Evolutionary conservation across 2,888 invertebrate species (phyloP).

Genomic region (Ryuthela nishihirai): DNA sequence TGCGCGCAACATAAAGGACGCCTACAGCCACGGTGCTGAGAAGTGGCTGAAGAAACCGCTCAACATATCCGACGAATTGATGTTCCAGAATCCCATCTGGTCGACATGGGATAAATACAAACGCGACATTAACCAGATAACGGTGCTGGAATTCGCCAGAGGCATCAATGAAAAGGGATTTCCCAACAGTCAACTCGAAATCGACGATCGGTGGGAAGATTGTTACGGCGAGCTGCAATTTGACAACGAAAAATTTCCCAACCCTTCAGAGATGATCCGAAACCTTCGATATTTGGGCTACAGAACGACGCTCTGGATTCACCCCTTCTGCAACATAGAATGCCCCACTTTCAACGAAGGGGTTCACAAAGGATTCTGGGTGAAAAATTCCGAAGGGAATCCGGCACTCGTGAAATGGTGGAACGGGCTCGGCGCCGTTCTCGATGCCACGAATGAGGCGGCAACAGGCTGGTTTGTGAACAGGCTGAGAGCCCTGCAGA

Average conservation of each 20-base stretch:
- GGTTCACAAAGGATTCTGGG: constrained; percentile 52
- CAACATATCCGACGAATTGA: constrained; percentile 62
- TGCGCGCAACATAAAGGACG: constrained; percentile 58
- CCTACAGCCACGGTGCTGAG: constrained; percentile 62
- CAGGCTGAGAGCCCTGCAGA: constrained; percentile 55
- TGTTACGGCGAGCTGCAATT: constrained; percentile 78
- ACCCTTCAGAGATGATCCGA: constrained; percentile 61
- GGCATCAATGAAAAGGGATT: constrained; percentile 65
- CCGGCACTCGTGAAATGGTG: constrained; percentile 58
- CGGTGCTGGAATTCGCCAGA: constrained; percentile 62
- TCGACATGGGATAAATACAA: constrained; percentile 81
- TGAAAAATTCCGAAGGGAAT: constrained; percentile 50
- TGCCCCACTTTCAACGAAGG: constrained; percentile 45
- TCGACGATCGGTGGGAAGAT: constrained; percentile 76
- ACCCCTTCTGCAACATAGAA: constrained; percentile 71
- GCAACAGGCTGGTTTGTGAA: constrained; percentile 56
- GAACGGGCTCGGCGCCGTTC: constrained; percentile 55
- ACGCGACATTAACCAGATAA: constrained; percentile 61
- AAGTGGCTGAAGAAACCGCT: constrained; percentile 62
- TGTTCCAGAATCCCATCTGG: constrained; percentile 79
- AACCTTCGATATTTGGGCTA: constrained; percentile 61
- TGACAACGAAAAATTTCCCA: constrained; percentile 64
- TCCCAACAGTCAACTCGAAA: constrained; percentile 61
- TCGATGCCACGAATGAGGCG: constrained; percentile 69
- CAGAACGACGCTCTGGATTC: constrained; percentile 75